Base-by-base conservation (phyloP, 2,888 invertebrate genomes). In the Orthonychiurus folsomi region DNA sequence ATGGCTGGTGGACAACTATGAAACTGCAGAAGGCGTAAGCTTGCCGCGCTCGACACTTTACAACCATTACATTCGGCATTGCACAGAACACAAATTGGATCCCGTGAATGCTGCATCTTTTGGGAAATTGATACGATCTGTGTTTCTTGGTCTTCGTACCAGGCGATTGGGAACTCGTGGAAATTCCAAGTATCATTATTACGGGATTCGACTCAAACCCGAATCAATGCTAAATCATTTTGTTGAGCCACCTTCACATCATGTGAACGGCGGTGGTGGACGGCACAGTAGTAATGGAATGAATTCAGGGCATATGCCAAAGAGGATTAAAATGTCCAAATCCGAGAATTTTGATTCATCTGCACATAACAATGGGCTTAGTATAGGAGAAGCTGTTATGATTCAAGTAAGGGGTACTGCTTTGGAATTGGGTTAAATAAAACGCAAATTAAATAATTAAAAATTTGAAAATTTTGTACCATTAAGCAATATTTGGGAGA, bases 71-170 rank as follows among this genome's bases (percentile, higher is more conserved):
- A 84, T 95, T 74, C 86, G 93, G 24, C 97, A 99, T 79, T 99
- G 97, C 79, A 83, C 85, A 53, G 85, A 89, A 75, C 87, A 93
- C 77, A 93, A 93, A 77, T 82, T 99, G 70, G 97, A 97, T 77
- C 96, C 99, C 0, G 96, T 99, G 68, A 99, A 99, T 81, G 96
- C 97, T 50, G 99, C 99, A 9, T 96, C 95, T 47, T 99, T 99
- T 81, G 99, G 99, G 66, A 99, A 99, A 80, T 83, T 99, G 52
- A 99, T 99, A 75, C 86, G 99, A 65, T 95, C 96, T 2, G 97
- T 99, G 66, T 99, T 99, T 81, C 83, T 95, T 73, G 97, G 97
- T 21, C 82, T 99, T 74, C 83, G 95, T 68, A 99, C 99, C 20
- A 81, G 94, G 72, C 84, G 99, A 61, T 83, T 99, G 55, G 99